A percentile compares a stretch with the other conserved stretches of the same genome.
phyloP scores from a whole-genome alignment of 2,113 vertebrate species.

The Sinocyclocheilus anophthalmus region DNA sequence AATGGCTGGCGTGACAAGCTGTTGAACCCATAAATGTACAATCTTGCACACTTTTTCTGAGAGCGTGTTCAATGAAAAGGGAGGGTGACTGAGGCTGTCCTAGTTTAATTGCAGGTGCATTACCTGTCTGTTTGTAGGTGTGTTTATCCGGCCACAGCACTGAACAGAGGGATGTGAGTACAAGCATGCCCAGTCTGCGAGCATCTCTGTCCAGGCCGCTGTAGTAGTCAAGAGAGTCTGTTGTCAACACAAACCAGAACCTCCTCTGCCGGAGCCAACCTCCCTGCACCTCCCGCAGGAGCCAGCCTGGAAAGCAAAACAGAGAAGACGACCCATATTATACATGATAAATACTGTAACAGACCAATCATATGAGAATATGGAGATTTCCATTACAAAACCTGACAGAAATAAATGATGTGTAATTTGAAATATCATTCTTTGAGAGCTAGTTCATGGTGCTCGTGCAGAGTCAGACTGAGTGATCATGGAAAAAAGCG shows the following conservation, averaged over 20 bases:
- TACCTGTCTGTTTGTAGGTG: conserved; percentile 93
- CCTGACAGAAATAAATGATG: background rate
- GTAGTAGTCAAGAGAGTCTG: conserved; percentile 94
- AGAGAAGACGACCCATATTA: conserved; percentile 11
- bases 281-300: conserved; percentile 83
- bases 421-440: background rate
- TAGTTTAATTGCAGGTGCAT: background rate
- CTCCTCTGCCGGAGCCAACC: conserved; percentile 89
- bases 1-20: background rate
- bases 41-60: background rate
- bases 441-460: background rate
- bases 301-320: conserved; percentile 82
- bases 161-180: conserved; percentile 93
- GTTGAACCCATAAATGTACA: background rate
- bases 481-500: background rate
- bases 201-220: conserved; percentile 82
- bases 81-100: too few relatives aligned
- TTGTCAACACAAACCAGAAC: conserved; percentile 92
- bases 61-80: background rate
- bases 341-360: background rate
- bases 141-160: conserved; percentile 94
- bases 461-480: background rate
- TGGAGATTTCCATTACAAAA: background rate
- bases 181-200: conserved; percentile 86
- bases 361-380: background rate